phyloP scores from a whole-genome alignment of 2,113 vertebrate genomes.

The Equus quagga region DNA sequence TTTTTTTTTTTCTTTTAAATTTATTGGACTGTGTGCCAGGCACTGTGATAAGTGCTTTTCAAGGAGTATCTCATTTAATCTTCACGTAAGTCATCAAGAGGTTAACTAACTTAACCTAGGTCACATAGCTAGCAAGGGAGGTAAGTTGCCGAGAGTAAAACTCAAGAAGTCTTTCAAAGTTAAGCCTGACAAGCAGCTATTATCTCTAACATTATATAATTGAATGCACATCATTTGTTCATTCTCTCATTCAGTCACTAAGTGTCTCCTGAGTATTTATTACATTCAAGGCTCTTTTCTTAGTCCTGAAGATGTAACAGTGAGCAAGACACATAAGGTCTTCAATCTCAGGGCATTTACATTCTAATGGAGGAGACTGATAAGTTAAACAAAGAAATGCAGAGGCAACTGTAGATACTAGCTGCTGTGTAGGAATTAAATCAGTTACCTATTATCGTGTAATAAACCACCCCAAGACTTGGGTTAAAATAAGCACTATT shows the following conservation, averaged over 20 bases:
- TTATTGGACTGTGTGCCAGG: not conserved
- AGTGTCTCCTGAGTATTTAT: not conserved
- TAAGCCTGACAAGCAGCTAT: not conserved
- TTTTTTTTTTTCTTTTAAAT: not conserved
- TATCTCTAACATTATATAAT: not conserved
- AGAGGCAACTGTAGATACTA: not conserved
- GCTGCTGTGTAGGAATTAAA: conserved; percentile 14
- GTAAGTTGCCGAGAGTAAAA: not conserved
- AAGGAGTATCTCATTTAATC: conserved; percentile 7
- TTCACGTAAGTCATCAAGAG: not conserved
- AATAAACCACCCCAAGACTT: not conserved
- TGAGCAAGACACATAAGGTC: not conserved
- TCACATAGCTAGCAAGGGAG: not conserved
- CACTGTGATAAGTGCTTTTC: not conserved
- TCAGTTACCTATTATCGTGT: not conserved
- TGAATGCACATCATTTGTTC: not conserved
- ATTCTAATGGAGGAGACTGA: not conserved
- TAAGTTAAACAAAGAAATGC: not conserved
- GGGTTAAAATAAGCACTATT: not conserved
- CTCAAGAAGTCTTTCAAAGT: conserved; percentile 23
- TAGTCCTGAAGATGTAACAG: not conserved
- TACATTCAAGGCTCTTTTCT: not conserved
- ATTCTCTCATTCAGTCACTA: not conserved
- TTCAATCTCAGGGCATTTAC: not conserved
- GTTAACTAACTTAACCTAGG: not conserved